These are phyloP conservation scores for Siniperca chuatsi DNA, from an alignment of 2,113 vertebrate species.

Conservation along the genomic window DNA sequence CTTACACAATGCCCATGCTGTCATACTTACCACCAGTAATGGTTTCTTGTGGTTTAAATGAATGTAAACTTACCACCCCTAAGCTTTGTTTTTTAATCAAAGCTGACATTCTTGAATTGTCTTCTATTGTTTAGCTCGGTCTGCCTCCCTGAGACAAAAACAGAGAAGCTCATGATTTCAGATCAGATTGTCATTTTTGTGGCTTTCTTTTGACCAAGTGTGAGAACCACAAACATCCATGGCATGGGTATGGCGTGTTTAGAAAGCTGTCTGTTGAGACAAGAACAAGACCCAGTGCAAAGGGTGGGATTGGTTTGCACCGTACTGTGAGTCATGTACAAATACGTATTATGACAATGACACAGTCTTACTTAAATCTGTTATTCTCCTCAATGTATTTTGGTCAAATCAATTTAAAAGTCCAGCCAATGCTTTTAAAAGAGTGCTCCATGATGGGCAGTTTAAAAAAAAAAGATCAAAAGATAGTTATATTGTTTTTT, in stretches of 20 bases:
- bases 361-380: neutral
- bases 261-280: constrained; percentile 14
- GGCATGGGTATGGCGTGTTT: constrained; percentile 6
- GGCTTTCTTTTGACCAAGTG: constrained; percentile 52
- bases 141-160: constrained; percentile 6
- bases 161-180: constrained; percentile 1
- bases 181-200: constrained; percentile 46
- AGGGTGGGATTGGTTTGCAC: neutral
- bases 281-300: constrained; percentile 3
- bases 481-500: neutral
- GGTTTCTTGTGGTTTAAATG: constrained; percentile 12
- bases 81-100: constrained; percentile 22
- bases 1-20: constrained; percentile 15
- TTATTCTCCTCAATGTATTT: neutral
- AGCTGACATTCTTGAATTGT: constrained; percentile 12
- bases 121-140: constrained; percentile 17
- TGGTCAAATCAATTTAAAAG: neutral
- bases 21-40: constrained; percentile 7
- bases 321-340: neutral
- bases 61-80: constrained; percentile 23
- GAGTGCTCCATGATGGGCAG: neutral
- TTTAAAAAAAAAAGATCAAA: neutral
- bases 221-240: constrained; percentile 61
- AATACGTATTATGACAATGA: neutral
- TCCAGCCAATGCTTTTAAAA: neutral